phyloP scores from a whole-genome alignment of 2,888 invertebrate species.

The Frankliniella intonsa region DNA sequence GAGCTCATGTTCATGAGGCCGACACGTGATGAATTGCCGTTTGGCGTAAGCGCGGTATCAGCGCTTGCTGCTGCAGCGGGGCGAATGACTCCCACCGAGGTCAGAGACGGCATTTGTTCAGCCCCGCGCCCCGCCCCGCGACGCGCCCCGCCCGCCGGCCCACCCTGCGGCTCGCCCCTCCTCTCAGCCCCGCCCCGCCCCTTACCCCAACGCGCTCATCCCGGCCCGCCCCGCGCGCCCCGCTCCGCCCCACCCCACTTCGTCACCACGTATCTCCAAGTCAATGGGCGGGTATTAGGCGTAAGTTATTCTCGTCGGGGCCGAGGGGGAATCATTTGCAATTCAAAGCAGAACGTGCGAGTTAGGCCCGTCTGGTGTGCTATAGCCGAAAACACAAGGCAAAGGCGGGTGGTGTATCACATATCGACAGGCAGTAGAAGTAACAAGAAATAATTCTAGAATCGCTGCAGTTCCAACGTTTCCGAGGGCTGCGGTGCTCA shows the following conservation, averaged over 20 bases:
- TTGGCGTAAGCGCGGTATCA: too few relatives aligned
- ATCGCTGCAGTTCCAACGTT: too few relatives aligned
- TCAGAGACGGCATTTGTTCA: neutral
- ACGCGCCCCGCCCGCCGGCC: neutral
- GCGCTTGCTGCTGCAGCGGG: neutral
- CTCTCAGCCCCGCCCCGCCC: neutral
- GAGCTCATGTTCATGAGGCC: too few relatives aligned
- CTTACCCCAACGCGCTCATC: neutral
- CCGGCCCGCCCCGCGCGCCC: neutral
- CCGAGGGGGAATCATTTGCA: constrained; percentile 1
- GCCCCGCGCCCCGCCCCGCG: neutral
- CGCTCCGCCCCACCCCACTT: neutral
- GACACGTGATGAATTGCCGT: too few relatives aligned
- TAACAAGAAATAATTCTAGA: too few relatives aligned
- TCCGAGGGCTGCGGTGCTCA: too few relatives aligned
- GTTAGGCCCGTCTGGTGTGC: too few relatives aligned
- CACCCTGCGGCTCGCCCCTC: neutral
- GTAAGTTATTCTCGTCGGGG: neutral
- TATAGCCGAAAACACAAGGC: too few relatives aligned
- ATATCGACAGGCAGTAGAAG: too few relatives aligned
- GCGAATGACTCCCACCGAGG: neutral
- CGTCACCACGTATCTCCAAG: neutral
- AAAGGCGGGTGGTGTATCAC: too few relatives aligned
- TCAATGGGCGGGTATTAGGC: constrained; percentile 19
- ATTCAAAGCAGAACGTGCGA: neutral